Base-by-base conservation (phyloP, 2,888 invertebrate species). In the Eulithis testata region DNA sequence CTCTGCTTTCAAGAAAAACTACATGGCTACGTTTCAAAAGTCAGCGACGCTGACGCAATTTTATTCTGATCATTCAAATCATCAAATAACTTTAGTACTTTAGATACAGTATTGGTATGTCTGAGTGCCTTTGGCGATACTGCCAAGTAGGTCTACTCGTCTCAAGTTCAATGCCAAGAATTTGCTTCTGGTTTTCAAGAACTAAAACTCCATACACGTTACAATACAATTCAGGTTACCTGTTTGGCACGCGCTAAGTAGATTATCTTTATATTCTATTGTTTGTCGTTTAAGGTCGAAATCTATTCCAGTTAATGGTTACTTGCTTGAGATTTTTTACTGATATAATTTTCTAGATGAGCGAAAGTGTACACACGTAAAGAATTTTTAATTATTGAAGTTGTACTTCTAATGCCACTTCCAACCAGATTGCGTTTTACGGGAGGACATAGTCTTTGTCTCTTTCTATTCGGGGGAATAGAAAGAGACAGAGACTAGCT, bases 161-260 rank as follows among this genome's bases (percentile, higher is more conserved):
- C 71, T 78, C 88, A 89, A 89, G 89, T 88, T 89, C 89, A 90
- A 84, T 91, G 91, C 91, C 91, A 91, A 91, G 88, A 88, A 85
- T 87, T 78, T 77, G 75, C 76, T 74, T 77, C 70, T 76, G 74
- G 81, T 82, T 80, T 74, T 49, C 76, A 70, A 78, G 70, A 69
- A 74, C 77, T 78, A 74, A 73, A 68, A 67, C 68, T 75, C 85
- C 55, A 70, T 73, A 71, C 70, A 68, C 65, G 71, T 49, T 3
- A 14, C 36, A 12, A 11, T 66, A 61, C 57, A 44, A 73, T 72
- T 70, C 63, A 66, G 76, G 74, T 75, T 66, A 74, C 74, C 74
- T 64, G 67, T 69, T 75, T 76, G 72, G 75, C 73, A 74, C 63
- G 43, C 47, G 66, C 65, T 71, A 59, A 52, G 58, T 59, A 77